Base-by-base conservation (phyloP, 2,797 vertebrate genomes). In the Arctocebus calabarensis region DNA sequence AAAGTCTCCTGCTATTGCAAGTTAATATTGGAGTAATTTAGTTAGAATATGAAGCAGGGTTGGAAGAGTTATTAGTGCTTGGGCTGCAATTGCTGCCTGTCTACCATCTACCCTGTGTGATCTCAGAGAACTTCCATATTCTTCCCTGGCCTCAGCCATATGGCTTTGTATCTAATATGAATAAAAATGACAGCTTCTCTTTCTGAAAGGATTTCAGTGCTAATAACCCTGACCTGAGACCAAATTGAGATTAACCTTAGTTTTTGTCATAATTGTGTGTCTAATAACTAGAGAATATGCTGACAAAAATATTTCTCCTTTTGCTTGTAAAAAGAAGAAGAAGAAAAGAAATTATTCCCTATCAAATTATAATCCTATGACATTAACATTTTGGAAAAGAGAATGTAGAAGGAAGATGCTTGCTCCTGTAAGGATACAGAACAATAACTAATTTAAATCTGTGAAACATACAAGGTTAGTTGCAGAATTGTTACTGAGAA, bases 371-470 rank as follows among this genome's bases (percentile, higher is more conserved):
- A 11, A 87, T 57, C 55, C 55, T 59, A 9, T 66, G 11, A 85
- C 52, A 88, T 52, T 77, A 81, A 74, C 40, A 59, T 89, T 94
- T 86, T 34, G 23, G 66, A 87, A 20, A 78, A 83, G 91, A 2
- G 4, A 23, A 78, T 79, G 88, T 87, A n/a, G 25, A 66, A 71
- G 5, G 52, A 7, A 3, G n/a, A 86, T 74, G 17, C 3, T 29
- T 79, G 3, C 4, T 71, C 16, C 40, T 85, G 70, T 70, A 95
- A 78, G 25, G 7, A 90, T 8, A 81, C 77, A 4, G 19, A 94
- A 81, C 16, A 77, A 32, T 71, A 82, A 61, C 16, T 25, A 71
- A 82, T 57, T 82, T 40, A 77, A 92, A 78, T 82, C 22, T 91
- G n/a, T 52, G 43, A 91, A 90, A 84, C 23, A 10, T 14, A 59